Evolutionary conservation across 2,113 vertebrate species (phyloP), one percentile per base, ranked within the genome.

Genomic region (Charina bottae): DNA sequence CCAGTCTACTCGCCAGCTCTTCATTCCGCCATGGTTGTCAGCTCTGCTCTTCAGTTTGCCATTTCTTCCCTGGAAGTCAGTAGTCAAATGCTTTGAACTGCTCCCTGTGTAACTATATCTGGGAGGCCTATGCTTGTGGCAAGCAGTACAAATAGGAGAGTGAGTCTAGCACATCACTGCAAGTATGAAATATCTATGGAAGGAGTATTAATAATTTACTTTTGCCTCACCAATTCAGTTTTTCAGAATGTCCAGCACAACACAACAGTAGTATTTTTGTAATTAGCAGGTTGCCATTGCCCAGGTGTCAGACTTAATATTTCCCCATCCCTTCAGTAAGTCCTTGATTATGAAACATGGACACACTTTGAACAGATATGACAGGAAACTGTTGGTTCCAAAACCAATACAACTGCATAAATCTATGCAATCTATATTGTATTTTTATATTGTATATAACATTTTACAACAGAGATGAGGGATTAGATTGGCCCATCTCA

Each of bases 191-290:
- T 87, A 4, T 56, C 53, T 87, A 33, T 88, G 64, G 54, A 42
- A 88, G 86, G n/a, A 62, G 56, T 24, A 49, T 89, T 89, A 92
- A 54, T 62, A 53, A 62, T 92, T 88, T 83, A 21, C 59, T 2
- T 83, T 62, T 53, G 26, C 19, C 42, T 83, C 24, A 33, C 28
- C 60, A 33, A 87, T 33, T 60, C 13, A 37, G 28, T 89, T 89
- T 62, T 84, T 46, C 21, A 88, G 37, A 83, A 42, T 24, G 26
- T 91, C 90, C 46, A 33, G 24, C 72, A 58, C 26, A n/a, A 37
- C 5, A 88, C 15, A 87, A 46, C 12, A 87, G 33, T 54, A 60
- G 23, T 72, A 46, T 37, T 24, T 23, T 84, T 23, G 24, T 23
- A 24, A 49, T 9, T 60, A 88, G 33, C 6, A 83, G 23, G 54